Conservation (phyloP, 2,888 invertebrate species). For the Pollenia amentaria region DNA sequence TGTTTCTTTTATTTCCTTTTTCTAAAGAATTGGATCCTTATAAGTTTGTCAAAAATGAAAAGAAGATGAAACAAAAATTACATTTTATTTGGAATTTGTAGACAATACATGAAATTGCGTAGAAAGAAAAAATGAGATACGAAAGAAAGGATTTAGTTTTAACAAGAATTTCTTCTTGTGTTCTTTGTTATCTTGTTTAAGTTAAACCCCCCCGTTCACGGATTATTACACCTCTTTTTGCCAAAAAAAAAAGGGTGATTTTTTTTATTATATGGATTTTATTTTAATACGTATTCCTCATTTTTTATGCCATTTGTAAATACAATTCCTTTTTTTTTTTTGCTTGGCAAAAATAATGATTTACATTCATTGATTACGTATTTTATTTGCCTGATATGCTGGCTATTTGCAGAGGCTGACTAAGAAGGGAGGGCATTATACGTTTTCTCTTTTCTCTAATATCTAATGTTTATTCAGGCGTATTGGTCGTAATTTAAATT, state of each 20-base stretch:
- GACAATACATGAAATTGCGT: conserved; percentile 72
- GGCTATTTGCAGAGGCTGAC: background rate
- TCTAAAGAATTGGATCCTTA: conserved; percentile 31
- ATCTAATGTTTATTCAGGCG: conserved; percentile 81
- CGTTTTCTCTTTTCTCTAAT: conserved; percentile 73
- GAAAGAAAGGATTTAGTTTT: conserved; percentile 59
- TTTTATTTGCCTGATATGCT: conserved; percentile 17
- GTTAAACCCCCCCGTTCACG: background rate
- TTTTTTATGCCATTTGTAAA: conserved; percentile 17
- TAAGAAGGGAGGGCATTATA: conserved; percentile 48
- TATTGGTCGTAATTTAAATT: conserved; percentile 61
- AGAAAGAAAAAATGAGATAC: conserved; percentile 44
- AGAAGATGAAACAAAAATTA: background rate
- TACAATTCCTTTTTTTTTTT: background rate
- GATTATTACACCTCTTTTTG: background rate
- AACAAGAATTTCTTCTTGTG: conserved; percentile 41
- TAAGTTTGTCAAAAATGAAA: conserved; percentile 41
- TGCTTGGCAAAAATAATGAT: conserved; percentile 44
- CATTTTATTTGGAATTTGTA: conserved; percentile 29
- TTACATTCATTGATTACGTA: conserved; percentile 64
- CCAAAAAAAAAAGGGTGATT: conserved; percentile 23
- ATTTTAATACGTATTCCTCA: background rate
- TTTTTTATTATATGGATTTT: conserved; percentile 13
- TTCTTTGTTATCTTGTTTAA: conserved; percentile 51
- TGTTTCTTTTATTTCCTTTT: conserved; percentile 45